These are phyloP conservation scores for Ctenochaetus hawaiiensis DNA, from an alignment of 2,797 vertebrate genomes.

Conservation along the genomic window DNA sequence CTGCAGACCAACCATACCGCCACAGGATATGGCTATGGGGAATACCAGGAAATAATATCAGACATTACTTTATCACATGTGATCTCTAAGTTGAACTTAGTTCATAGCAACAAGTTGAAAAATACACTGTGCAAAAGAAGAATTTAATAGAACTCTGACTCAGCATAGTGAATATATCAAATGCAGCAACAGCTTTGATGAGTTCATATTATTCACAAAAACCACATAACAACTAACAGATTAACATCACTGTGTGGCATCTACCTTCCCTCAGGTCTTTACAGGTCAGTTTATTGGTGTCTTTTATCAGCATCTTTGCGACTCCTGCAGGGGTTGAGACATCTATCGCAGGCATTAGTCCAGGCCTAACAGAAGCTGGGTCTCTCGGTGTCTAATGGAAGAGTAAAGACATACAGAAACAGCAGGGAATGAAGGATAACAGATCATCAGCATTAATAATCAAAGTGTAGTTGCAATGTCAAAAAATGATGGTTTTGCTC, in stretches of 20 bases:
- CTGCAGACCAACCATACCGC: slow-evolving; percentile 68
- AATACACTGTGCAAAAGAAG: neutral
- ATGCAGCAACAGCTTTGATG: neutral
- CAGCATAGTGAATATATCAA: neutral
- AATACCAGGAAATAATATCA: slow-evolving; percentile 3
- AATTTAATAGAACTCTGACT: neutral
- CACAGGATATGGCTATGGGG: slow-evolving; percentile 75
- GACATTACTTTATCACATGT: neutral
- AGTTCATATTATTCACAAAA: neutral
- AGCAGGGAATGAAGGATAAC: neutral
- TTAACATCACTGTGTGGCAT: neutral
- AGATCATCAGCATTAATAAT: neutral
- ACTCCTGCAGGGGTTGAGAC: slow-evolving; percentile 89
- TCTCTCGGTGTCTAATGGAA: slow-evolving; percentile 33
- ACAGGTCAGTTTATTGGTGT: slow-evolving; percentile 85
- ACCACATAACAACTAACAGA: neutral
- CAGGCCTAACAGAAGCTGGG: slow-evolving; percentile 69
- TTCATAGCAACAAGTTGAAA: neutral
- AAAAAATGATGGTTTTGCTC: neutral
- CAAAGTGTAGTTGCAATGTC: neutral
- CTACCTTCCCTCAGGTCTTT: slow-evolving; percentile 89
- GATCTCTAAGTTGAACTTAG: neutral
- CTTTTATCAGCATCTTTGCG: slow-evolving; percentile 90
- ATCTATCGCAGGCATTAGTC: slow-evolving; percentile 79
- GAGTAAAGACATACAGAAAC: neutral